Base-by-base conservation (phyloP, 2,113 vertebrate species). In the Vulpes vulpes region DNA sequence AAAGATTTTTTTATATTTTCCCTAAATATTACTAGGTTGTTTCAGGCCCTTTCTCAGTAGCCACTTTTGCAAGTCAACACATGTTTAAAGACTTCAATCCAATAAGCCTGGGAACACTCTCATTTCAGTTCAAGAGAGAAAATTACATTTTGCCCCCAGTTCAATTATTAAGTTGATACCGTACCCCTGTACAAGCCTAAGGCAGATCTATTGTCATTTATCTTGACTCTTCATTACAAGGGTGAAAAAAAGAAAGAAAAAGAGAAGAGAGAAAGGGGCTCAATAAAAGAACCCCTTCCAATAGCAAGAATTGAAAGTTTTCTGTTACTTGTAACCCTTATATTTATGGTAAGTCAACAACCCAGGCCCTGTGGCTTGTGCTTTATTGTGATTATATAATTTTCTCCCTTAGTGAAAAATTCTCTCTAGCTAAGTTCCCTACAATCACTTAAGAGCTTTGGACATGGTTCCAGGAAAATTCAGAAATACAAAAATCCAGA, bases 111-210 rank as follows among this genome's bases (percentile, higher is more conserved):
- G 43, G 49, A 9, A 83, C 32, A 86, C 12, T 80, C 49, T 88
- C 64, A 92, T 57, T 83, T 97, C 53, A 92, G 30, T 64, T 87
- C 17, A 64, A 94, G 88, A 84, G 2, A 80, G 17, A 96, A 67
- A 96, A 64, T 60, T 93, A n/a, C 86, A 76, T 82, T 92, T 96
- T 85, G 64, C 91, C 57, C 55, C 65, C 92, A 51, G 0, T 91
- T 96, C 78, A 74, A 7, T 76, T 90, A 79, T 74, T 60, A 91
- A 89, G 43, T 93, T 55, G 30, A 78, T 79, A 97, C 59, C 2
- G 27, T 89, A 32, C n/a, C 82, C 84, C 79, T 10, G 25, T 62
- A 38, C 16, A 60, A 97, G 71, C 49, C 59, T 62, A 92, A 76
- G 23, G 67, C 14, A 84, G 3, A 92, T 89, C 51, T 82, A 67